Percentiles rank a stretch among this genome's conserved stretches.
Conservation (phyloP, 2,797 vertebrate species). For the Petrocephalus schoutedeni region DNA sequence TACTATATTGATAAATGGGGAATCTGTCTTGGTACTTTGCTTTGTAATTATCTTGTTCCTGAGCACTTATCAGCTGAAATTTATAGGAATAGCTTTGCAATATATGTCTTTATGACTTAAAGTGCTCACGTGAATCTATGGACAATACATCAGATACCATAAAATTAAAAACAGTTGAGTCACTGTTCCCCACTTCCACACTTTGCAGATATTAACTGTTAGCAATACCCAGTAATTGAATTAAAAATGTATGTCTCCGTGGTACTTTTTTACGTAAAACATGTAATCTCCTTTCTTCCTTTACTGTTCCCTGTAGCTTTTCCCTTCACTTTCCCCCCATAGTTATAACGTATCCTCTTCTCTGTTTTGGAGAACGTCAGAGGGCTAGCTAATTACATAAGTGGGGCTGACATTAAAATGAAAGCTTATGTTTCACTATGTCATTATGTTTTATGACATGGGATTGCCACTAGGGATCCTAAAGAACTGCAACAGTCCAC, state of each 20-base stretch:
- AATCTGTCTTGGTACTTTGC: conserved; percentile 17
- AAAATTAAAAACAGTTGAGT: not conserved
- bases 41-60: not conserved
- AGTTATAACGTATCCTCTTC: not conserved
- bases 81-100: conserved; percentile 14
- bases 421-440: conserved; percentile 7
- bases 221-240: not conserved
- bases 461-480: not conserved
- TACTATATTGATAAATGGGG: not conserved
- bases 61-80: conserved; percentile 8
- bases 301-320: not conserved
- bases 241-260: not conserved
- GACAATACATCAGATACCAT: not conserved
- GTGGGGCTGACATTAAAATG: conserved; percentile 13
- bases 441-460: conserved; percentile 11
- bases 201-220: not conserved
- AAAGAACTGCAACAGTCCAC: not conserved
- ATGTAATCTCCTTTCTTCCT: not conserved
- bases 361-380: not conserved
- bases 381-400: conserved; percentile 10
- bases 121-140: conserved; percentile 12
- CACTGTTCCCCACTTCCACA: not conserved
- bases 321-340: not conserved
- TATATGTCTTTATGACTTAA: conserved; percentile 22
- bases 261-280: not conserved